Conservation (phyloP, 2,113 vertebrate genomes). For the Girardinichthys multiradiatus region DNA sequence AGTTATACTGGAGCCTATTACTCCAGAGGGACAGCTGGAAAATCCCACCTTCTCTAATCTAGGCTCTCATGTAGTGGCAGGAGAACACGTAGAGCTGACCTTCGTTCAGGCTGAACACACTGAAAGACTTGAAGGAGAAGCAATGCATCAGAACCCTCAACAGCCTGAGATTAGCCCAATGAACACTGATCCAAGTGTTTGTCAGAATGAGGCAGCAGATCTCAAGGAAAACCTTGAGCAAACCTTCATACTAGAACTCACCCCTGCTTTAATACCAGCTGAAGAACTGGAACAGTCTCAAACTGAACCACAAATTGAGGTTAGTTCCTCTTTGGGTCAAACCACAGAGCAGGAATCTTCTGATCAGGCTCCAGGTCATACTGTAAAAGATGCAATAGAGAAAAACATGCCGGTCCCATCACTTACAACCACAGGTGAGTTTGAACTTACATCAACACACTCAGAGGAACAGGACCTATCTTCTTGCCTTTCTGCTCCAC, state of each 20-base stretch:
- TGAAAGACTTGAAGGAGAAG: constrained; percentile 32
- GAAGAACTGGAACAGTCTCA: constrained; percentile 63
- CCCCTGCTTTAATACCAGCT: constrained; percentile 60
- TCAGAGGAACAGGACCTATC: constrained; percentile 39
- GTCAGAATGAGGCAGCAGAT: constrained; percentile 36
- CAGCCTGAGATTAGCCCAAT: constrained; percentile 18
- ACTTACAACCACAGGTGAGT: constrained; percentile 39
- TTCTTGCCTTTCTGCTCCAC: constrained; percentile 27
- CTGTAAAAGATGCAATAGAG: constrained; percentile 21
- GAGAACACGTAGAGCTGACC: constrained; percentile 45
- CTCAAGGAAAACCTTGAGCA: constrained; percentile 61
- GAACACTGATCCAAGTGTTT: constrained; percentile 38
- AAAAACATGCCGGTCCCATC: constrained; percentile 17
- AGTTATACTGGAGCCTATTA: constrained; percentile 73
- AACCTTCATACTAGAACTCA: constrained; percentile 72
- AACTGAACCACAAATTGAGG: constrained; percentile 33
- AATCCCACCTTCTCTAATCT: constrained; percentile 55
- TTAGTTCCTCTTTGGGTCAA: constrained; percentile 38
- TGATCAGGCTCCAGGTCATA: constrained; percentile 15
- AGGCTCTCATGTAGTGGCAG: constrained; percentile 34
- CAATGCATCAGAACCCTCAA: constrained; percentile 52
- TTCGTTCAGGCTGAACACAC: constrained; percentile 36
- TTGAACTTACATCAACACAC: constrained; percentile 48
- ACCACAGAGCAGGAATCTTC: constrained; percentile 41
- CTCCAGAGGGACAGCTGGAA: constrained; percentile 65